Conservation (phyloP, 2,797 vertebrate genomes). For the Halcyon chelicuti region DNA sequence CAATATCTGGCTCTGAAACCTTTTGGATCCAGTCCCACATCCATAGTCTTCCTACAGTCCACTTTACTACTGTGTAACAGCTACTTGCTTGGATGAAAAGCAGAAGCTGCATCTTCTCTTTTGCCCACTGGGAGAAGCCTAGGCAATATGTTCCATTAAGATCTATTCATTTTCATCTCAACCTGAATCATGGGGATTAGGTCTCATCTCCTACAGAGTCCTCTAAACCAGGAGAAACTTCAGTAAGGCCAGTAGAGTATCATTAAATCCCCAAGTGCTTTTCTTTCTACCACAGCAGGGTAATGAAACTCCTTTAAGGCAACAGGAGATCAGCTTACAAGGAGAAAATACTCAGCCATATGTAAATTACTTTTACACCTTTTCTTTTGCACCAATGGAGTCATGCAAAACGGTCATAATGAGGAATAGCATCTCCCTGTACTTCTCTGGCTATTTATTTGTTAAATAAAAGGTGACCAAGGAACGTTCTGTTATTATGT, state of each 20-base stretch:
- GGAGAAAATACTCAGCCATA: not conserved
- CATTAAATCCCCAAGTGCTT: not conserved
- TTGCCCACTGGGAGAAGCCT: not conserved
- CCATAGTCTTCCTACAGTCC: not conserved
- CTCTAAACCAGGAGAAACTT: not conserved
- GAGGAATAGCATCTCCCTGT: not conserved
- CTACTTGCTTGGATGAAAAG: not conserved
- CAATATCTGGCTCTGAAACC: not conserved
- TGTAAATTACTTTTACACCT: not conserved
- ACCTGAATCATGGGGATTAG: not conserved
- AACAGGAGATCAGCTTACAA: not conserved
- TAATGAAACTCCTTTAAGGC: not conserved
- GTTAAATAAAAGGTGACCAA: not conserved
- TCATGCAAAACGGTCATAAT: not conserved
- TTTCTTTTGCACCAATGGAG: not conserved
- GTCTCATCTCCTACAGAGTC: not conserved
- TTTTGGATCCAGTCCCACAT: not conserved
- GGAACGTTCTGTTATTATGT: not conserved
- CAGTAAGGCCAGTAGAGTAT: not conserved
- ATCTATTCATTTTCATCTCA: not conserved
- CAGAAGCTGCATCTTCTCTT: not conserved
- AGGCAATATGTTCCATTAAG: not conserved
- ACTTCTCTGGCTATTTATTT: not conserved
- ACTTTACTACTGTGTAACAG: not conserved
- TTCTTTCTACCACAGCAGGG: not conserved